Conservation (phyloP, 2,113 vertebrate species). For the Cairina moschata region DNA sequence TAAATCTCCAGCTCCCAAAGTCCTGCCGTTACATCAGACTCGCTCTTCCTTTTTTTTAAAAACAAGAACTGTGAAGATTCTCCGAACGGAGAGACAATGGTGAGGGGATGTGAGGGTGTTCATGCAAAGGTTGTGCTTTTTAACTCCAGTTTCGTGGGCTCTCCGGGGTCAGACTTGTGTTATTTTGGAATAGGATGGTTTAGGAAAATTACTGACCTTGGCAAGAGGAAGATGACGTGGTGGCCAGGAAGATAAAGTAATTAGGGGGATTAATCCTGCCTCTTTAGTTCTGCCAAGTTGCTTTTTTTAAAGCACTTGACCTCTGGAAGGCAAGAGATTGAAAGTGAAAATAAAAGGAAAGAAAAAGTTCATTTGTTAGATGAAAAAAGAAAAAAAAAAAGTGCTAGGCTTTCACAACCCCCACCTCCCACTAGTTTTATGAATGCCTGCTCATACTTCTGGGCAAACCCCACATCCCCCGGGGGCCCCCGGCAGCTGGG, state of each 20-base stretch:
- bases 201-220: neutral
- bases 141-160: neutral
- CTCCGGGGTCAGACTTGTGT: neutral
- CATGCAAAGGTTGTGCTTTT: neutral
- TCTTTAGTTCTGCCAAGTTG: neutral
- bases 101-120: neutral
- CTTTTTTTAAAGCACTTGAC: neutral
- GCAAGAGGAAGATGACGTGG: neutral
- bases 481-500: neutral
- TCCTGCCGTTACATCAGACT: neutral
- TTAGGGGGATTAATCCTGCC: neutral
- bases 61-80: slow-evolving; percentile 48
- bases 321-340: neutral
- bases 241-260: neutral
- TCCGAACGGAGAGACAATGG: neutral
- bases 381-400: neutral
- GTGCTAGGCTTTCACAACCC: neutral
- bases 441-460: neutral
- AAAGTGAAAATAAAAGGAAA: slow-evolving; percentile 63
- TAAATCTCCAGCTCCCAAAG: neutral
- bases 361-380: slow-evolving; percentile 34
- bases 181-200: neutral
- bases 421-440: slow-evolving; percentile 1
- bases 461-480: neutral
- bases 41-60: slow-evolving; percentile 54